Percentiles rank a stretch among this genome's conserved stretches.
These are phyloP conservation scores for Caenorhabditis tropicalis DNA, from an alignment of 1,140 invertebrate genomes.

Conservation along the genomic window DNA sequence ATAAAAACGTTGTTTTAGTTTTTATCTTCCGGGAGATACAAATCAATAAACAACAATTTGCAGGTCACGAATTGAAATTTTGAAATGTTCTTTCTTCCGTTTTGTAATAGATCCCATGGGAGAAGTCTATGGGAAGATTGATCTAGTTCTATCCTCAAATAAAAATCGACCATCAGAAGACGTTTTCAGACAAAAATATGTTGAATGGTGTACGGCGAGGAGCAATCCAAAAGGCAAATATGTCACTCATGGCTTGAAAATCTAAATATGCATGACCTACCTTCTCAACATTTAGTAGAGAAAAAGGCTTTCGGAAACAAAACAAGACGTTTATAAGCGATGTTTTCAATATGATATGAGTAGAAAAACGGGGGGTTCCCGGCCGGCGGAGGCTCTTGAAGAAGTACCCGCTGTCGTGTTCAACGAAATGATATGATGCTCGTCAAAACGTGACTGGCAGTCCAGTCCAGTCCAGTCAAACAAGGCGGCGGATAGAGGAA, in stretches of 20 bases:
- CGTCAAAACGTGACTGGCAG: slow-evolving; percentile 39
- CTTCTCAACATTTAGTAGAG: neutral
- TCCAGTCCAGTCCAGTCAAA: slow-evolving; percentile 27
- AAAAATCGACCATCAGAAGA: neutral
- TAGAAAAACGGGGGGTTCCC: neutral
- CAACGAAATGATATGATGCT: slow-evolving; percentile 39
- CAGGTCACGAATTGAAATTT: too few species aligned
- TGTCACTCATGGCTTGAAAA: slow-evolving; percentile 40
- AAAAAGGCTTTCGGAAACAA: slow-evolving; percentile 31
- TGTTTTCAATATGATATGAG: slow-evolving; percentile 41
- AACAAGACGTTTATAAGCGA: slow-evolving; percentile 38
- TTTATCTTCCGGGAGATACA: too few species aligned
- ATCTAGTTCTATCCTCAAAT: neutral
- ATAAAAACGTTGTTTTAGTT: too few species aligned
- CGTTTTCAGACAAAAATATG: slow-evolving; percentile 13
- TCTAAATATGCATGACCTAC: slow-evolving; percentile 43
- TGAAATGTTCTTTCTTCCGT: too few species aligned
- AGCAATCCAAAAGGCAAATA: neutral
- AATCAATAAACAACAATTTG: too few species aligned
- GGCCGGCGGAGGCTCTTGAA: neutral
- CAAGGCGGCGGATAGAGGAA: neutral
- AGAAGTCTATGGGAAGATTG: neutral
- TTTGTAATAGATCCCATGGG: neutral
- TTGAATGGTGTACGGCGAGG: neutral
- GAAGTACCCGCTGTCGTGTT: slow-evolving; percentile 20